Evolutionary conservation across 2,797 vertebrate species (phyloP), one percentile per base, ranked within the genome.

Genomic region (Myotis myotis): DNA sequence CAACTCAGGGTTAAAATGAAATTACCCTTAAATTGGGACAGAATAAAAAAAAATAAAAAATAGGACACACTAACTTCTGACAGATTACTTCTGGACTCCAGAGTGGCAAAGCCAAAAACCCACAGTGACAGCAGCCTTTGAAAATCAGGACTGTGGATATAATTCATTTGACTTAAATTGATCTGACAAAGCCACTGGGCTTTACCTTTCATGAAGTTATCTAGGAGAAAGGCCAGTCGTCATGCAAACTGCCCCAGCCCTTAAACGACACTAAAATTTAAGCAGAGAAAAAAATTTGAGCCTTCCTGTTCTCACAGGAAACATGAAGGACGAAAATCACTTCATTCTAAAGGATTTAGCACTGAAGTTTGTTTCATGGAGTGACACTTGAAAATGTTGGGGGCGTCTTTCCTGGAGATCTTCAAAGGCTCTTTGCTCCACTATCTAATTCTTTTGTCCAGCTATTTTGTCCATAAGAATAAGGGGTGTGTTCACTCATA

Each of bases 391-490:
- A 87, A 97, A 97, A 96, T 92, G 64, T 82, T 8, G 47, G 94
- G 33, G 84, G 80, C 72, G 64, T 91, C 94, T 97, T 96, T 96
- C 68, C 38, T 85, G 11, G 72, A 88, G 49, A 91, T 86, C 33
- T 93, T 96, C 91, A 95, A 97, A 96, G 38, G 5, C 64, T 85
- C 55, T 96, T 84, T 87, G 53, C 87, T 97, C 55, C 20, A 74
- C 78, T 94, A 96, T 96, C 86, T 96, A 92, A 84, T 84, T 97
- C 83, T 96, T 87, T 82, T 74, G 68, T 89, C 0, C 0, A 95
- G 68, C 64, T 75, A 95, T 97, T 97, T 96, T 95, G 28, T 76
- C 41, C 70, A 1, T 79, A 78, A 91, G 82, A 97, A 87, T 78
- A 87, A 60, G 36, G 64, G n/a, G 30, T 92, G 30, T 91, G 96